Base-by-base conservation (phyloP, 2,113 vertebrate genomes). In the Macquaria australasica region DNA sequence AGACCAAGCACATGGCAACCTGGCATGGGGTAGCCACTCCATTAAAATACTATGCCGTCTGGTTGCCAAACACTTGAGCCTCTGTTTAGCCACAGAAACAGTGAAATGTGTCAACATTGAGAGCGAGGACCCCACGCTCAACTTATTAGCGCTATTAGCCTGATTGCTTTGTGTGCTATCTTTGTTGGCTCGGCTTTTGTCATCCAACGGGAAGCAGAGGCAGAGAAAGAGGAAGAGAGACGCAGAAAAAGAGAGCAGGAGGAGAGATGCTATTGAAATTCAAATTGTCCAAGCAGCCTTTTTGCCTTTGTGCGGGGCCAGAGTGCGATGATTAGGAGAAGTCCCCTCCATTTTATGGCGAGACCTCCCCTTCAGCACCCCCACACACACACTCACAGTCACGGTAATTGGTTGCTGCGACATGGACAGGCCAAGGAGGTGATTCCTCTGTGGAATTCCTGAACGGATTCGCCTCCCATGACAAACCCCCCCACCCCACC, bases 121-220 rank as follows among this genome's bases (percentile, higher is more conserved):
- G 87, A 91, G 91, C 23, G 85, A 93, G 91, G 93, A 94, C 91
- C 94, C 86, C 86, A 77, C 89, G 88, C 92, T 95, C 95, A 88
- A 95, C 92, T 92, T 95, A 96, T 96, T 96, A 96, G 94, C 83
- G 86, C 95, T 91, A 96, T 96, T 95, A 96, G 93, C 88, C 92
- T 90, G 91, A 94, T 94, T 93, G 94, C 92, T 94, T 94, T 95
- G 93, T 95, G 78, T 15, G 66, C 91, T 81, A 91, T 94, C 92
- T 94, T 95, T 95, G 95, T 95, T 92, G 88, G 86, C 92, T 74
- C 73, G n/a, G 48, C 91, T 93, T 94, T 94, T 95, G 94, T 92
- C 72, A 60, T 79, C 90, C 60, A 41, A 8, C 16, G 71, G 67
- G 90, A 85, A 75, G 84, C 73, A 2, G 90, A 67, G 66, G 81